Conservation (phyloP, 1,140 invertebrate species). For the Stenopsyche tienmushanensis region DNA sequence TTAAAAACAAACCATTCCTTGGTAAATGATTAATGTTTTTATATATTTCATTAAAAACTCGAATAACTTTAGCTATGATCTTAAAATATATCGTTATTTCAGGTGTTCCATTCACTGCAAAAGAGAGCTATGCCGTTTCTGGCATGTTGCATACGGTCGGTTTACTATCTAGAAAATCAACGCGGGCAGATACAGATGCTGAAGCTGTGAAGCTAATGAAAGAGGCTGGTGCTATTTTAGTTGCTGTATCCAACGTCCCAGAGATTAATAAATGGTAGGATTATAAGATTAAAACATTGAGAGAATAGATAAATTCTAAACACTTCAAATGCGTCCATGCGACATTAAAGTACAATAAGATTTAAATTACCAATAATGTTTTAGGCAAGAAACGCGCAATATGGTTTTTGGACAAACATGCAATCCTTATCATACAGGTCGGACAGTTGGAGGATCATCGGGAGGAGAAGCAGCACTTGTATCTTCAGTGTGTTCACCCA, state of each 20-base stretch:
- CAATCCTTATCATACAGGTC: conserved; percentile 87
- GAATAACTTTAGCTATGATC: not conserved
- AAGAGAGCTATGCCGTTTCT: conserved; percentile 58
- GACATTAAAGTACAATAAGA: no score
- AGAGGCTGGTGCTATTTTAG: conserved; percentile 81
- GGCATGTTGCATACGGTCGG: conserved; percentile 71
- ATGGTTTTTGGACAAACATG: conserved; percentile 87
- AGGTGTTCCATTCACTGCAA: conserved; percentile 80
- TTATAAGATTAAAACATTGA: no score
- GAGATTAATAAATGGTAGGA: conserved; percentile 71
- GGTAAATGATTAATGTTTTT: conserved; percentile 50
- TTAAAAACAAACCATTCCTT: conserved; percentile 68
- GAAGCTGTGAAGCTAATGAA: conserved; percentile 72
- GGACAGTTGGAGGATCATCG: conserved; percentile 82
- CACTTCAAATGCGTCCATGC: not conserved
- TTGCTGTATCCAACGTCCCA: conserved; percentile 91
- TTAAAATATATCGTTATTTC: conserved; percentile 40
- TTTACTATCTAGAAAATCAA: conserved; percentile 55
- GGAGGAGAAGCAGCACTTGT: conserved; percentile 77
- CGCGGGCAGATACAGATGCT: conserved; percentile 70
- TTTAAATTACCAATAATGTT: conserved; percentile 51
- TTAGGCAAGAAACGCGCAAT: conserved; percentile 87
- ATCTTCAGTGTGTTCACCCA: conserved; percentile 74
- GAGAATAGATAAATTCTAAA: not conserved
- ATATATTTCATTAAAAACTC: not conserved